phyloP scores from a whole-genome alignment of 2,888 invertebrate genomes.

The Salticus scenicus region DNA sequence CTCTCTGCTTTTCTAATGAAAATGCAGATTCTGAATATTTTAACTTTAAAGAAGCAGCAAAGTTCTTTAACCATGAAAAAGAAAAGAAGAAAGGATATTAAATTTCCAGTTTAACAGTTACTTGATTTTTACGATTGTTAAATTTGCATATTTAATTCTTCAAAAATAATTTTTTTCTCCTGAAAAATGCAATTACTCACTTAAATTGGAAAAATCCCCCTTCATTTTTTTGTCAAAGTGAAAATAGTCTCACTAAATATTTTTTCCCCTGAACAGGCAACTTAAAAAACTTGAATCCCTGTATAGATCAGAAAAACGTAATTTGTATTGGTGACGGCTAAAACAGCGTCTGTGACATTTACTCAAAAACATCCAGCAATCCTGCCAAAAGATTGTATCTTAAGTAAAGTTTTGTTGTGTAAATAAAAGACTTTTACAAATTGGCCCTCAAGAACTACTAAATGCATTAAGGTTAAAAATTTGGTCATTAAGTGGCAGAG shows the following conservation, averaged over 20 bases:
- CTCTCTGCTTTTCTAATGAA: no score
- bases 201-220: neutral
- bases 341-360: neutral
- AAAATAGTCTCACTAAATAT: neutral
- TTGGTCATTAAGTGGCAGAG: neutral
- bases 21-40: no score
- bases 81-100: no score
- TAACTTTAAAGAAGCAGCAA: no score
- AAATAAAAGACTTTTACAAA: neutral
- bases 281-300: neutral
- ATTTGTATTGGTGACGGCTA: neutral
- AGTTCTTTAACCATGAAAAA: no score
- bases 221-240: neutral
- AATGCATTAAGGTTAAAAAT: neutral
- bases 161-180: no score
- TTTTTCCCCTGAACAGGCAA: neutral
- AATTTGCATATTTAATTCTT: no score
- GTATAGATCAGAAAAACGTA: neutral
- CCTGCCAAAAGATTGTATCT: no score
- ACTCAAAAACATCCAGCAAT: no score
- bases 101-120: no score
- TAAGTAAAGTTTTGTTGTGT: neutral
- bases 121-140: no score
- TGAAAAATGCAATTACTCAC: no score
- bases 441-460: neutral